These are phyloP conservation scores for Bubo bubo DNA, from an alignment of 2,113 vertebrate species.

Conservation along the genomic window DNA sequence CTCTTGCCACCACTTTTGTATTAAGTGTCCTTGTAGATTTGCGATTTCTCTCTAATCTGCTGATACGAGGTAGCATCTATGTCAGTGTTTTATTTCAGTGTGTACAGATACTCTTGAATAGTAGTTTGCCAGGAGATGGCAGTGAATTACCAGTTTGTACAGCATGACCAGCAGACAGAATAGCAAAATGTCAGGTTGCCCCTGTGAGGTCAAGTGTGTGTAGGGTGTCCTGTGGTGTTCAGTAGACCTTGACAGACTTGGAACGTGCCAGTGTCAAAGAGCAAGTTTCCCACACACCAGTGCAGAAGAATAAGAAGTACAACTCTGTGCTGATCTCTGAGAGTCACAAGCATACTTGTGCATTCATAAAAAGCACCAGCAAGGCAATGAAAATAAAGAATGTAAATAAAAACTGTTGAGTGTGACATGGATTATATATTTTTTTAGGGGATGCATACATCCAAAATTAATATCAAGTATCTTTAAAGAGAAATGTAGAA, in stretches of 20 bases:
- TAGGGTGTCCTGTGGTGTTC: background rate
- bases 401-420: background rate
- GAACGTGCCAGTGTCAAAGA: background rate
- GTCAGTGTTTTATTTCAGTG: background rate
- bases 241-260: background rate
- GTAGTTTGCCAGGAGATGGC: slow-evolving; percentile 29
- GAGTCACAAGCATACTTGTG: background rate
- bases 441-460: background rate
- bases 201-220: background rate
- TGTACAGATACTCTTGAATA: background rate
- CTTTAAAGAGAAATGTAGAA: background rate
- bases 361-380: background rate
- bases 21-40: background rate
- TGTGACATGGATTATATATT: background rate
- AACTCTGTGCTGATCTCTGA: background rate
- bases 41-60: background rate
- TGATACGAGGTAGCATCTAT: fast-evolving
- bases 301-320: background rate
- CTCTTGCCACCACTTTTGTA: background rate
- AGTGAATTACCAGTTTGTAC: background rate
- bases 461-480: background rate
- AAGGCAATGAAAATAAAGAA: background rate
- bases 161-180: background rate
- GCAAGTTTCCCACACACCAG: background rate
- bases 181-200: background rate